Evolutionary conservation across 2,113 vertebrate genomes (phyloP).

Genomic region (Gnathonemus longibarbis): DNA sequence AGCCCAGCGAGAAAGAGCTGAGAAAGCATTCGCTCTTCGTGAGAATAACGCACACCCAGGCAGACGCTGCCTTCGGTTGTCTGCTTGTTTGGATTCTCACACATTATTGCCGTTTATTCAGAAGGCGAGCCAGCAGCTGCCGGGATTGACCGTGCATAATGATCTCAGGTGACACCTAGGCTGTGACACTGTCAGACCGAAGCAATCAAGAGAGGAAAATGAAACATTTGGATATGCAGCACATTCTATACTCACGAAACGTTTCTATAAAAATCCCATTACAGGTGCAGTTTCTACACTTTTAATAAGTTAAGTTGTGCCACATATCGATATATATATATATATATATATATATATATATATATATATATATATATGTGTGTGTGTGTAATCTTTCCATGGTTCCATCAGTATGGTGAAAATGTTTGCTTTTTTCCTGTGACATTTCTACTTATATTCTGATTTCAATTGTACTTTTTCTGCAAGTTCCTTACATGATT

Average conservation of each 20-base stretch:
- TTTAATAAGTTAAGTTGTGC: background rate
- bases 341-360: too few species aligned
- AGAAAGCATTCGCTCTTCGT: slow-evolving; percentile 1
- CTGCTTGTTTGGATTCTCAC: background rate
- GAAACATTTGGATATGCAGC: background rate
- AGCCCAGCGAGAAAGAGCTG: background rate
- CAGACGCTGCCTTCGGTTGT: background rate
- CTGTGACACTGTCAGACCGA: slow-evolving; percentile 6
- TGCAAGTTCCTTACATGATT: background rate
- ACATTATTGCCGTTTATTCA: background rate
- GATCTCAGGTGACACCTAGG: background rate
- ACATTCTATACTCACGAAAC: background rate
- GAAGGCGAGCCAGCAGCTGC: background rate
- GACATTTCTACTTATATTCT: background rate
- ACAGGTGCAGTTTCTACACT: background rate
- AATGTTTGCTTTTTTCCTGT: background rate
- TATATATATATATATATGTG: too few species aligned
- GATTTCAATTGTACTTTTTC: background rate
- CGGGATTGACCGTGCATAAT: background rate
- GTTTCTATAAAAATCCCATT: background rate
- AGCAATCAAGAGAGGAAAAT: slow-evolving; percentile 10
- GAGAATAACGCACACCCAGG: background rate
- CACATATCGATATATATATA: background rate
- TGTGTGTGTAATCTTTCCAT: background rate
- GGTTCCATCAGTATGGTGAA: background rate